Base-by-base conservation (phyloP, 2,113 vertebrate species). In the Panthera tigris region DNA sequence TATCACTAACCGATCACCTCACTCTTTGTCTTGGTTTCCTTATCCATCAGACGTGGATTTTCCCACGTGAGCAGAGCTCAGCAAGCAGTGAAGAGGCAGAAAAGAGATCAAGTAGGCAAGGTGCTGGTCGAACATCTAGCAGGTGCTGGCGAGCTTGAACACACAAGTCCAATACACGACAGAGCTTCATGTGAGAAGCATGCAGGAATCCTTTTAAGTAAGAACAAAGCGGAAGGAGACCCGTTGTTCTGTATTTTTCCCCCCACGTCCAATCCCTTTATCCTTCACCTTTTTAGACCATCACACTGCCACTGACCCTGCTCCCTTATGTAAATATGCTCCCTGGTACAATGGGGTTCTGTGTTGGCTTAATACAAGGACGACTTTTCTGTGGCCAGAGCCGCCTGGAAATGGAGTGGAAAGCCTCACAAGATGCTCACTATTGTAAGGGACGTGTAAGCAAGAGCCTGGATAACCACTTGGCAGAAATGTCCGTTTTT, bases 61-160 rank as follows among this genome's bases (percentile, higher is more conserved):
- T n/a, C 45, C 33, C 5, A 79, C 18, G 18, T 83, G 5, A 65
- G 21, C 19, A 36, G 71, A 65, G 33, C 39, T 48, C 73, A 33
- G 57, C 18, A 15, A 76, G 41, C 2, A 31, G 2, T 1, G 18
- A 48, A 31, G 11, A 79, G 57, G 39, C 63, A 15, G 12, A 7
- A 52, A 69, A 0, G 55, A 66, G 63, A 25, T 36, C 9, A 69
- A 50, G 31, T 7, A 16, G 5, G 18, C 14, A 13, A 41, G 31
- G 7, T 78, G 12, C 5, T 48, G 8, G 8, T 12, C 18, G 52
- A 31, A 39, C 55, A 4, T 65, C 21, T 36, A 36, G 23, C 68
- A n/a, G 0, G 4, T 8, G 0, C 1, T 74, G n/a, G 1, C 6
- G 5, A 3, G 1, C 7, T 1, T 4, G 29, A 39, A 73, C 31